Conservation (phyloP, 2,888 invertebrate genomes). For the Lithophane leautieri region DNA sequence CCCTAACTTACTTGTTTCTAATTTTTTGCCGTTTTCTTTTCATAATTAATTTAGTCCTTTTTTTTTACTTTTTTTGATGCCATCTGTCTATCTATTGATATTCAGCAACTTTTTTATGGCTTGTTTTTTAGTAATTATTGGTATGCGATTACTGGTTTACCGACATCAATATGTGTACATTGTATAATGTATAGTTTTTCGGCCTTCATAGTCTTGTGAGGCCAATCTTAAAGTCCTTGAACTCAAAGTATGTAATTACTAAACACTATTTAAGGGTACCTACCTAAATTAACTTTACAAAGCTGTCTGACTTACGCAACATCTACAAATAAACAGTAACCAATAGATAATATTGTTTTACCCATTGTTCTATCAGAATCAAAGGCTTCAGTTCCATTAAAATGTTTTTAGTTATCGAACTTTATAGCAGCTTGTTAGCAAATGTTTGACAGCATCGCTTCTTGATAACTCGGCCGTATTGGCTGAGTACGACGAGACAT, state of each 20-base stretch:
- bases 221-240: background rate
- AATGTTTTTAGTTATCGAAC: conserved; percentile 56
- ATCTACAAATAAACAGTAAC: conserved; percentile 20
- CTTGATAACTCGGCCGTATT: conserved; percentile 60
- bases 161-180: no score
- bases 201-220: no score
- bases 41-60: background rate
- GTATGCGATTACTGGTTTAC: no score
- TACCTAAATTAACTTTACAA: background rate
- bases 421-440: conserved; percentile 56
- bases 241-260: background rate
- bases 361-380: conserved; percentile 36
- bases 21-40: background rate
- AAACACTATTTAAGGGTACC: background rate
- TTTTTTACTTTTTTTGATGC: no score
- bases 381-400: conserved; percentile 43
- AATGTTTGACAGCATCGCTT: conserved; percentile 62
- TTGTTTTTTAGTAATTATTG: no score
- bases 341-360: conserved; percentile 17
- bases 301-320: conserved; percentile 8
- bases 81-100: no score
- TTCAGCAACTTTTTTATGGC: no score
- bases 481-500: conserved; percentile 10
- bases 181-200: no score
- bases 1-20: background rate